These are phyloP conservation scores for Oeneis ivallda DNA, from an alignment of 2,888 invertebrate genomes.

Conservation along the genomic window DNA sequence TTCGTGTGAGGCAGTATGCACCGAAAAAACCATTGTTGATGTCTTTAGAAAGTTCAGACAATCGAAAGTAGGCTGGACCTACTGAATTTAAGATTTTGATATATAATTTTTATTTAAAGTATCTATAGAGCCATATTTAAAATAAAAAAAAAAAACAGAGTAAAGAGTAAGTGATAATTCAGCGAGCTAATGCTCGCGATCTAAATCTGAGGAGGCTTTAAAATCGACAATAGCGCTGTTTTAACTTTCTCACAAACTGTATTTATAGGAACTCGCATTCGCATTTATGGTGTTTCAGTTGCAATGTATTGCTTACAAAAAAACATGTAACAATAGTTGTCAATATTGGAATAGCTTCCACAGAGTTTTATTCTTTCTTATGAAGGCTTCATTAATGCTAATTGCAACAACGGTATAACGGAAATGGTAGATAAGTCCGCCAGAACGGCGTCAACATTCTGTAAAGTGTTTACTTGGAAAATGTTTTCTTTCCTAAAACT, in stretches of 20 bases:
- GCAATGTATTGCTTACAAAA: neutral
- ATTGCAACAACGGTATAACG: constrained; percentile 91
- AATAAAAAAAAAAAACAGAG: too few relatives aligned
- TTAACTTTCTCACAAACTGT: neutral
- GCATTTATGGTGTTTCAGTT: neutral
- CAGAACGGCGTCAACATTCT: constrained; percentile 92
- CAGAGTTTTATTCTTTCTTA: neutral
- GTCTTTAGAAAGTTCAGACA: too few relatives aligned
- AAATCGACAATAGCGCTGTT: too few relatives aligned
- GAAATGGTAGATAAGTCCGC: constrained; percentile 94
- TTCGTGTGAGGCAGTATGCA: too few relatives aligned
- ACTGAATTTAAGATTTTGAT: too few relatives aligned
- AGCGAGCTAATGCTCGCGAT: too few relatives aligned
- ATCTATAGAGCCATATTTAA: too few relatives aligned
- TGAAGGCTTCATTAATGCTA: constrained; percentile 85
- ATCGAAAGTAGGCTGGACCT: too few relatives aligned
- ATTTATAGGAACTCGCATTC: neutral
- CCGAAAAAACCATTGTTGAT: too few relatives aligned
- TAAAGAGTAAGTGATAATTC: too few relatives aligned
- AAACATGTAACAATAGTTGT: neutral
- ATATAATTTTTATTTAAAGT: too few relatives aligned
- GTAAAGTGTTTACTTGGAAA: constrained; percentile 86
- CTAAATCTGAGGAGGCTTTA: neutral
- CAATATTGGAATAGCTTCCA: neutral
- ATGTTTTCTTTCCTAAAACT: constrained; percentile 93